These are phyloP conservation scores for Taeniopygia guttata DNA, from an alignment of 2,797 vertebrate species.

Conservation along the genomic window DNA sequence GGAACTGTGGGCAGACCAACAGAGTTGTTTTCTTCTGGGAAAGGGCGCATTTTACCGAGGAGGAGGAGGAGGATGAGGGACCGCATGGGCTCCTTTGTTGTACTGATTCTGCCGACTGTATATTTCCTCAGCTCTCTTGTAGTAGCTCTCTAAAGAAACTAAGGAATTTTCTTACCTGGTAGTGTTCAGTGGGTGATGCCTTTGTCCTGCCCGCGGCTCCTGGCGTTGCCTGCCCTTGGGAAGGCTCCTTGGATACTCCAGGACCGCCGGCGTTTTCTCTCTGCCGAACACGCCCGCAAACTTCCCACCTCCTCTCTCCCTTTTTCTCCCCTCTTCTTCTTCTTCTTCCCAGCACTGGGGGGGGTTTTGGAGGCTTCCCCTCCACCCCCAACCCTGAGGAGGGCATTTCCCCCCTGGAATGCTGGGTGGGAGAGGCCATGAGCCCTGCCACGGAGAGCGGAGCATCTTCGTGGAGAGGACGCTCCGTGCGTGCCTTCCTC, in stretches of 20 bases:
- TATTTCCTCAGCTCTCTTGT: constrained; percentile 40
- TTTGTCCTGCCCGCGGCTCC: background rate
- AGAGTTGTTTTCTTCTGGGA: constrained; percentile 36
- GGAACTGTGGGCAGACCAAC: background rate
- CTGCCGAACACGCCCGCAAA: background rate
- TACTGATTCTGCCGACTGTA: background rate
- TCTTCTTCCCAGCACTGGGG: background rate
- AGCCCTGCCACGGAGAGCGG: background rate
- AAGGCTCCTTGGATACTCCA: background rate
- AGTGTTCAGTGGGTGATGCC: background rate
- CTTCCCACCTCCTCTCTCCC: background rate
- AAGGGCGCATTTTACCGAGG: background rate
- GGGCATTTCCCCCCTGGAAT: background rate
- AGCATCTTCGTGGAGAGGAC: background rate
- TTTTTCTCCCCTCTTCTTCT: background rate
- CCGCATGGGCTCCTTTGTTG: constrained; percentile 5
- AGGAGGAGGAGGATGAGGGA: background rate
- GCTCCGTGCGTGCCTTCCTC: background rate
- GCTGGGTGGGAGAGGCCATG: background rate
- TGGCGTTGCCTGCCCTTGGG: background rate
- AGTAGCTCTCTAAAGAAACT: constrained; percentile 43
- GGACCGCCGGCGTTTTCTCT: background rate
- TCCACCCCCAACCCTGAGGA: background rate
- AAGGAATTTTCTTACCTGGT: constrained; percentile 43
- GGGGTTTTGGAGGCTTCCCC: background rate